Evolutionary conservation across 2,797 vertebrate species (phyloP), one percentile per base, ranked within the genome.

Genomic region (Pangasius krempfi): DNA sequence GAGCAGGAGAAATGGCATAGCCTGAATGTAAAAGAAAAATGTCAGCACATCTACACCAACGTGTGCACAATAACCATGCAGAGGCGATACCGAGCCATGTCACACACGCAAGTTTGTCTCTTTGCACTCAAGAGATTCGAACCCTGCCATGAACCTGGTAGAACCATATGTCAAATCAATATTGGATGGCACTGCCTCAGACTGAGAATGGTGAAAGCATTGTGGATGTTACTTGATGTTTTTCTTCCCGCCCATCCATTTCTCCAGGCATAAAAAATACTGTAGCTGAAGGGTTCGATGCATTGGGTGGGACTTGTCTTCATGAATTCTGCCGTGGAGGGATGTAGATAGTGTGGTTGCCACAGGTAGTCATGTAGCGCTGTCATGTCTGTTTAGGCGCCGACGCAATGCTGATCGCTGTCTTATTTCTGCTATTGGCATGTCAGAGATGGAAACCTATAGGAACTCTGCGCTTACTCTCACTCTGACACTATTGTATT

Each of bases 1-100:
- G 88, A 89, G 89, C 86, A 88, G 75, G 94, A 95, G 94, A 96
- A 96, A 95, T 94, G 94, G 94, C 95, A 95, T 93, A 94, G 92
- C 93, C 92, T 84, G 93, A 87, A 92, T 84, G 91, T 92, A 92
- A 84, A 85, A 93, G 94, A 93, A 95, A 86, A 96, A 96, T 94
- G 95, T 96, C 95, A 95, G 91, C 88, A 50, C 90, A 86, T 91
- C 92, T 89, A 27, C 81, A 91, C 37, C 76, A 33, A 85, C 72
- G 79, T 84, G 85, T 84, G 50, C 80, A 88, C 58, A 89, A 85
- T 87, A 89, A 83, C 81, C 76, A 83, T 30, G 60, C 5, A 16
- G 56, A 68, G 68, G n/a, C 40, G 18, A 80, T 75, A 14, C 50
- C 13, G 47, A 89, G 37, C 86, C n/a, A 88, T 89, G 91, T 89